A percentile compares a stretch with the other conserved stretches of the same genome.
phyloP scores from a whole-genome alignment of 1,140 invertebrate species.

The Micrasema longulum region DNA sequence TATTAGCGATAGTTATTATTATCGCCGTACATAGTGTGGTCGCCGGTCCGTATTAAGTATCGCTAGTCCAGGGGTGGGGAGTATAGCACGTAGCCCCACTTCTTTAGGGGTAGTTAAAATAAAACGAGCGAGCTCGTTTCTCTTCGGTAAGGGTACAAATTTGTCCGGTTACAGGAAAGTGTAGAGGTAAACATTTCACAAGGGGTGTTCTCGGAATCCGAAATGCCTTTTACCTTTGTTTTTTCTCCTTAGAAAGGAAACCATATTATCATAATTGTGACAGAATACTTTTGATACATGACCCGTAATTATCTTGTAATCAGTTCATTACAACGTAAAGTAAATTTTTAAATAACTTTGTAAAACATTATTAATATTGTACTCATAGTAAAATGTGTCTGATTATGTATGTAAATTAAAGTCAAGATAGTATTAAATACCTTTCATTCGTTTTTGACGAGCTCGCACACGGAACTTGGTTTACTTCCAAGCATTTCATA shows the following conservation, averaged over 20 bases:
- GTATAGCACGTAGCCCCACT: slow-evolving; percentile 48
- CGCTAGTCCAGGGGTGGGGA: background rate
- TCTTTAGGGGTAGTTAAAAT: slow-evolving; percentile 51
- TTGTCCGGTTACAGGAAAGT: slow-evolving; percentile 40
- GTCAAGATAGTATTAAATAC: too few relatives aligned
- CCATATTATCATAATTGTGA: slow-evolving; percentile 29
- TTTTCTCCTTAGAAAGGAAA: slow-evolving; percentile 6
- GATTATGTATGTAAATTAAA: too few relatives aligned
- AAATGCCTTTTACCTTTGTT: slow-evolving; percentile 31
- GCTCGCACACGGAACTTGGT: too few relatives aligned
- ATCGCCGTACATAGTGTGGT: too few relatives aligned
- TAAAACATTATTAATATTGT: too few relatives aligned
- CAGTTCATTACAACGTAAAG: too few relatives aligned
- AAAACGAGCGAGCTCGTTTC: slow-evolving; percentile 36
- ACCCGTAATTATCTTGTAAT: background rate
- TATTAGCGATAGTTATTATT: too few relatives aligned
- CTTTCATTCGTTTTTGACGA: too few relatives aligned
- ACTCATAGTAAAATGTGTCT: too few relatives aligned
- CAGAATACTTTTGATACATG: slow-evolving; percentile 6
- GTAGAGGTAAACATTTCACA: slow-evolving; percentile 40
- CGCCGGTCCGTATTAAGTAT: too few relatives aligned
- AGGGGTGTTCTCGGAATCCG: slow-evolving; percentile 27
- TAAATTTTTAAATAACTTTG: too few relatives aligned
- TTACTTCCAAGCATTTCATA: too few relatives aligned
- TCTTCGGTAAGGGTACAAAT: slow-evolving; percentile 40